Percentiles rank a stretch among this genome's conserved stretches.
These are phyloP conservation scores for Oligia strigilis DNA, from an alignment of 2,888 invertebrate genomes.

Conservation along the genomic window DNA sequence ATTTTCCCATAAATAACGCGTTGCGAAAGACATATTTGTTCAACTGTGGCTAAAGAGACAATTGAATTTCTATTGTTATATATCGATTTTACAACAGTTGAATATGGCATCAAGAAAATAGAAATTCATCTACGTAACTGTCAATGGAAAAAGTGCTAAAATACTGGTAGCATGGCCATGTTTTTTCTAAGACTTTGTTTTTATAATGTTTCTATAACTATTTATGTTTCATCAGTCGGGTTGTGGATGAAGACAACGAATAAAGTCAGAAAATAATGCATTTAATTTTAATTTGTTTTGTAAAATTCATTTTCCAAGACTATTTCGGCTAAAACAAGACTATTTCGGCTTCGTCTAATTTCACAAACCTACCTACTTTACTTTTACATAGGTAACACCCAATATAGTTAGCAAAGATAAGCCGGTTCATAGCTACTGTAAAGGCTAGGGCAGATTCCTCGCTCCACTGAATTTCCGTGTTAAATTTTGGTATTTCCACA, in stretches of 20 bases:
- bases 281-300: background rate
- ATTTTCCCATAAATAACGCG: background rate
- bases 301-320: background rate
- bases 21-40: background rate
- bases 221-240: background rate
- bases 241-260: background rate
- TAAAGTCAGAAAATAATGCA: background rate
- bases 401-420: slow-evolving; percentile 53
- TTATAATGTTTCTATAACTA: too few relatives aligned
- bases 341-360: background rate
- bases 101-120: background rate
- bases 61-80: too few relatives aligned
- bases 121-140: background rate
- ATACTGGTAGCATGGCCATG: too few relatives aligned
- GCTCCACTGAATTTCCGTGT: slow-evolving; percentile 65
- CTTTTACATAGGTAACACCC: slow-evolving; percentile 35
- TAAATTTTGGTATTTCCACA: slow-evolving; percentile 68
- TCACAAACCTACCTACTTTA: background rate
- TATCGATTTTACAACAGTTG: too few relatives aligned
- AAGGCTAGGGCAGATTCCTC: slow-evolving; percentile 59
- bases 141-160: background rate
- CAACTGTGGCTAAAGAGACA: too few relatives aligned
- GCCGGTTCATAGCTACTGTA: slow-evolving; percentile 46
- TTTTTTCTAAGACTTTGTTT: too few relatives aligned
- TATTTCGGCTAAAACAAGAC: background rate